Evolutionary conservation across 2,888 invertebrate genomes (phyloP).

Genomic region (Hyppa rectilinea): DNA sequence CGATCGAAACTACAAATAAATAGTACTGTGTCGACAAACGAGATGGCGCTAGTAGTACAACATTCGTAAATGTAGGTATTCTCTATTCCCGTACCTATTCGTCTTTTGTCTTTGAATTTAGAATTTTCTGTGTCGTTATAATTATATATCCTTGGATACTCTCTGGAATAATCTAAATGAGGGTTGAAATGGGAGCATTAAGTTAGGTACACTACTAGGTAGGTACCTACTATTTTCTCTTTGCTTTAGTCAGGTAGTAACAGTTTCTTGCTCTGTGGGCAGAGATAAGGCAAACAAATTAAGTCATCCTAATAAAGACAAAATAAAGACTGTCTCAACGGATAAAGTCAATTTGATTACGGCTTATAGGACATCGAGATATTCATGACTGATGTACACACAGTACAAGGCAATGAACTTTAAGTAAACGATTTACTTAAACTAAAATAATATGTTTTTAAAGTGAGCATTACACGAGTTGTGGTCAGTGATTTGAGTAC

Average conservation of each 20-base stretch:
- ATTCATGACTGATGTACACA: slow-evolving; percentile 30
- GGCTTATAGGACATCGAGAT: slow-evolving; percentile 34
- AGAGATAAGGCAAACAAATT: neutral
- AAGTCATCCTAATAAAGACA: slow-evolving; percentile 2
- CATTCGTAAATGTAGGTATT: neutral
- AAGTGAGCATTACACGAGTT: slow-evolving; percentile 28
- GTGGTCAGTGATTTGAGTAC: slow-evolving; percentile 24
- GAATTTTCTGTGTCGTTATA: neutral
- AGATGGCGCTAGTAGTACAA: slow-evolving; percentile 25
- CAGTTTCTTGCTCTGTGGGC: neutral
- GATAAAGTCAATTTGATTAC: slow-evolving; percentile 33
- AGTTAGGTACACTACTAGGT: neutral
- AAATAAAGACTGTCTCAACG: slow-evolving; percentile 12
- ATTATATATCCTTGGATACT: neutral
- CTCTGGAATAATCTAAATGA: neutral
- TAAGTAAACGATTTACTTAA: slow-evolving; percentile 36
- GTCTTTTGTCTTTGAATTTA: neutral
- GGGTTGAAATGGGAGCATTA: neutral
- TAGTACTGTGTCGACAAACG: neutral
- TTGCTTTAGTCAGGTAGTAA: neutral
- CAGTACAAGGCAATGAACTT: slow-evolving; percentile 34
- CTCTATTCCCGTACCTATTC: neutral
- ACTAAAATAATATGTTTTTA: slow-evolving; percentile 29
- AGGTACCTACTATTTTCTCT: neutral
- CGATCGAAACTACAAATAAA: neutral